phyloP scores from a whole-genome alignment of 2,113 vertebrate genomes.

The Eurypyga helias region DNA sequence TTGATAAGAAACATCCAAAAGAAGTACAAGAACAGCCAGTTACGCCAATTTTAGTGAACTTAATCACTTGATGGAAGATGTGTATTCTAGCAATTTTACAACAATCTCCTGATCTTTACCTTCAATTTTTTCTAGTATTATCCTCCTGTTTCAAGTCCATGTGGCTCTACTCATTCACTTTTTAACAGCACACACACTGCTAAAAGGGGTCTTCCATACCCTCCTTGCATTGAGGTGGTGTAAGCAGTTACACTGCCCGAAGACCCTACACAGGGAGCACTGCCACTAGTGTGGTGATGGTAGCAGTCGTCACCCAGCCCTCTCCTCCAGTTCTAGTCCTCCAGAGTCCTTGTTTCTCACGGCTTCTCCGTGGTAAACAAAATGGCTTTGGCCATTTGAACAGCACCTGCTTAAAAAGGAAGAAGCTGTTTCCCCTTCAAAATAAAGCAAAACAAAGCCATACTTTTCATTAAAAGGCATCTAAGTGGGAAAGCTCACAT shows the following conservation, averaged over 20 bases:
- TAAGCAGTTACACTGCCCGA: fast-evolving
- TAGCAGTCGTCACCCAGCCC: fast-evolving
- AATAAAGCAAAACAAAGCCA: not conserved
- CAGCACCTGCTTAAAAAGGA: not conserved
- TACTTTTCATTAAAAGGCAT: not conserved
- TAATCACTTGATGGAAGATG: not conserved
- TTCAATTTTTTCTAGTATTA: not conserved
- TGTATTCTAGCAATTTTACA: not conserved
- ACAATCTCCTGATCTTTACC: not conserved
- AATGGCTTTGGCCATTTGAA: not conserved
- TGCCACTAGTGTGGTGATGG: fast-evolving
- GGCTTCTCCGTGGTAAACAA: not conserved
- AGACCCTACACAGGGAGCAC: not conserved
- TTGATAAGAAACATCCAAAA: not conserved
- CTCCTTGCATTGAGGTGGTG: fast-evolving
- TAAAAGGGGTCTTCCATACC: not conserved
- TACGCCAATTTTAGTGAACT: not conserved
- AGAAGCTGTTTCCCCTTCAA: not conserved
- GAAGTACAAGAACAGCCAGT: not conserved
- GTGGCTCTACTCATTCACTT: not conserved
- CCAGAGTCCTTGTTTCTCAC: not conserved
- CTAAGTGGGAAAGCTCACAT: not conserved
- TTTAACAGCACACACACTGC: not conserved
- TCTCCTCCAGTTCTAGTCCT: not conserved
- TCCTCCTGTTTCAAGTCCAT: not conserved